These are phyloP conservation scores for Hemicrepidius hirtus DNA, from an alignment of 2,888 invertebrate genomes.

Conservation along the genomic window DNA sequence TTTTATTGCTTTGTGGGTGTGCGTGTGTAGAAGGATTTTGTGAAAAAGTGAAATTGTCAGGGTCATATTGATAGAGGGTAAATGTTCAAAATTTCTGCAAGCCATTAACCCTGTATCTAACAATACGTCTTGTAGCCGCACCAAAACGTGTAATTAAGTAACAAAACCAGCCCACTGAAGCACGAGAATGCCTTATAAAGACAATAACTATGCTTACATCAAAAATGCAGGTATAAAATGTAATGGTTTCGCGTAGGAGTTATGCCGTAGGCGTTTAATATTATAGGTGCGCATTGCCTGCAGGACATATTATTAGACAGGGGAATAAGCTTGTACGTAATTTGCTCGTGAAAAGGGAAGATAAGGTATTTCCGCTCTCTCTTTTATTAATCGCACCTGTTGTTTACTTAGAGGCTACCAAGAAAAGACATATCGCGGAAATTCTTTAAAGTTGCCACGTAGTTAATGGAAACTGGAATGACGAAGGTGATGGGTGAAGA, in stretches of 20 bases:
- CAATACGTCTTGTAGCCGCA: slow-evolving; percentile 12
- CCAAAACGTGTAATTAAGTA: slow-evolving; percentile 42
- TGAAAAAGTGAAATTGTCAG: no score
- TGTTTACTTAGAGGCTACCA: slow-evolving; percentile 7
- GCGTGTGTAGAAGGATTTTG: background rate
- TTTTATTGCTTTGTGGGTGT: background rate
- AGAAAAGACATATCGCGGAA: background rate
- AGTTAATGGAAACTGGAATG: slow-evolving; percentile 14
- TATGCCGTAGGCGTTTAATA: slow-evolving; percentile 41
- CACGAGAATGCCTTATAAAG: slow-evolving; percentile 43
- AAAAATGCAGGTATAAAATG: slow-evolving; percentile 40
- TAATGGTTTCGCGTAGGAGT: slow-evolving; percentile 42
- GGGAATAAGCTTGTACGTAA: background rate
- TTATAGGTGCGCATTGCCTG: slow-evolving; percentile 40
- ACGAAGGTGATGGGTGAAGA: slow-evolving; percentile 2
- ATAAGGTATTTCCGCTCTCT: slow-evolving; percentile 17
- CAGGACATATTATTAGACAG: slow-evolving; percentile 30
- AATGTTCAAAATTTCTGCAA: slow-evolving; percentile 11
- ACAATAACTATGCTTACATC: slow-evolving; percentile 39
- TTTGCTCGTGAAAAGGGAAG: slow-evolving; percentile 24
- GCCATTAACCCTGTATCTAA: slow-evolving; percentile 14
- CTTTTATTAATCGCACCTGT: slow-evolving; percentile 9
- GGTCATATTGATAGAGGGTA: background rate
- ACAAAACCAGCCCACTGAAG: slow-evolving; percentile 37
- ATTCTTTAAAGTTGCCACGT: background rate